Percentiles rank a stretch among this genome's conserved stretches.
These are phyloP conservation scores for Drosophila kanekoi DNA, from an alignment of 2,888 invertebrate genomes.

Conservation along the genomic window DNA sequence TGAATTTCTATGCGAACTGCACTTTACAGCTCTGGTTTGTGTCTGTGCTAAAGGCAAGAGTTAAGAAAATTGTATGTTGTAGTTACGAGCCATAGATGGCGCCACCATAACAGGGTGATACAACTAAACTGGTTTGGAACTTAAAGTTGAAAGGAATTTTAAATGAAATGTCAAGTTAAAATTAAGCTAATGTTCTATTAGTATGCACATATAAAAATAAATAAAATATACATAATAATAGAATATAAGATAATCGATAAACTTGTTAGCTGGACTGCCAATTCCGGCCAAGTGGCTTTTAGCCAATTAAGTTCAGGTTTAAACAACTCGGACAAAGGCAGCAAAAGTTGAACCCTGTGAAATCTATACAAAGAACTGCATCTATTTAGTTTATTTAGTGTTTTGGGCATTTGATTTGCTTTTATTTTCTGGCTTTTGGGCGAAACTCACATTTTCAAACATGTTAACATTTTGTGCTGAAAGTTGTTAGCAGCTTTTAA, in stretches of 20 bases:
- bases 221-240: not conserved
- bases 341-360: conserved; percentile 31
- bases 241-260: not conserved
- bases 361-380: conserved; percentile 40
- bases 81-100: conserved; percentile 7
- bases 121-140: fast-evolving
- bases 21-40: not conserved
- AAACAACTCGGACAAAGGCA: conserved; percentile 48
- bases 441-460: conserved; percentile 16
- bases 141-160: not conserved
- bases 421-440: conserved; percentile 3
- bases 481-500: conserved; percentile 63
- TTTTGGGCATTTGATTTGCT: conserved; percentile 2
- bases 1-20: not conserved
- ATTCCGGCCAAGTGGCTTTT: not conserved
- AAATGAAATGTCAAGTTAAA: not conserved
- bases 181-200: too few species aligned
- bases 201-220: too few species aligned
- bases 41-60: not conserved
- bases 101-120: not conserved
- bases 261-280: not conserved
- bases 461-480: conserved; percentile 26
- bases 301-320: conserved; percentile 3
- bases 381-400: conserved; percentile 14
- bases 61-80: too few species aligned